Percentiles rank a stretch among this genome's conserved stretches.
Evolutionary conservation across 1,140 invertebrate genomes (phyloP).

Genomic region (Elymnias hypermnestra): DNA sequence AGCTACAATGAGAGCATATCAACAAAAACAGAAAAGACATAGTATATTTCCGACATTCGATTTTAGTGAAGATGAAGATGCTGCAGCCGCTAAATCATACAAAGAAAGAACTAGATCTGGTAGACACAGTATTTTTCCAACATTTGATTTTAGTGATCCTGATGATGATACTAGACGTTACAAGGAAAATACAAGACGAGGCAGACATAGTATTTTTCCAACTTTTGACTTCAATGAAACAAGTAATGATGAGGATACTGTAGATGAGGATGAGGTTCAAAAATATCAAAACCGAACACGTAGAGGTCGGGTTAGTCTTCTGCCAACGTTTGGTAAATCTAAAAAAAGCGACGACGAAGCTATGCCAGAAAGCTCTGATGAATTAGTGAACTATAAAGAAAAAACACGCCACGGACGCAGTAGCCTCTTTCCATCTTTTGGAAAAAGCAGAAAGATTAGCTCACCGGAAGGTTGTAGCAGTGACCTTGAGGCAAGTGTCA

Average conservation of each 20-base stretch:
- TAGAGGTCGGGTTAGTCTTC: slow-evolving; percentile 58
- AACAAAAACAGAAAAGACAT: slow-evolving; percentile 57
- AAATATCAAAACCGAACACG: slow-evolving; percentile 62
- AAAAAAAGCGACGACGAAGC: slow-evolving; percentile 58
- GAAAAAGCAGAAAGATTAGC: slow-evolving; percentile 53
- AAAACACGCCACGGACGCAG: slow-evolving; percentile 52
- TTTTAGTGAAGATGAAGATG: slow-evolving; percentile 53
- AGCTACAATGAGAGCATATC: slow-evolving; percentile 37
- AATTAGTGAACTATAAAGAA: slow-evolving; percentile 62
- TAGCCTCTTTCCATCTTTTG: slow-evolving; percentile 62
- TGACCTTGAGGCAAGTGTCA: slow-evolving; percentile 56
- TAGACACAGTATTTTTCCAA: slow-evolving; percentile 50
- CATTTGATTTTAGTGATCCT: slow-evolving; percentile 52
- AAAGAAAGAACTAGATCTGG: slow-evolving; percentile 51
- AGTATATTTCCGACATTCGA: slow-evolving; percentile 66
- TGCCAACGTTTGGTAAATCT: slow-evolving; percentile 61
- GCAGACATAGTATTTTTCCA: slow-evolving; percentile 62
- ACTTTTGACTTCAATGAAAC: slow-evolving; percentile 59
- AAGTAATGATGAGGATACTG: slow-evolving; percentile 54
- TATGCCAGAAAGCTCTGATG: slow-evolving; percentile 61
- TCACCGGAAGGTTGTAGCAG: slow-evolving; percentile 32
- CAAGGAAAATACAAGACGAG: slow-evolving; percentile 54
- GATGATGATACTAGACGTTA: slow-evolving; percentile 52
- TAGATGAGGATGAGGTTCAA: slow-evolving; percentile 57
- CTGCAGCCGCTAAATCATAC: slow-evolving; percentile 39